Percentiles rank a stretch among this genome's conserved stretches.
Conservation (phyloP, 2,797 vertebrate genomes). For the Cyprinodon diabolis region DNA sequence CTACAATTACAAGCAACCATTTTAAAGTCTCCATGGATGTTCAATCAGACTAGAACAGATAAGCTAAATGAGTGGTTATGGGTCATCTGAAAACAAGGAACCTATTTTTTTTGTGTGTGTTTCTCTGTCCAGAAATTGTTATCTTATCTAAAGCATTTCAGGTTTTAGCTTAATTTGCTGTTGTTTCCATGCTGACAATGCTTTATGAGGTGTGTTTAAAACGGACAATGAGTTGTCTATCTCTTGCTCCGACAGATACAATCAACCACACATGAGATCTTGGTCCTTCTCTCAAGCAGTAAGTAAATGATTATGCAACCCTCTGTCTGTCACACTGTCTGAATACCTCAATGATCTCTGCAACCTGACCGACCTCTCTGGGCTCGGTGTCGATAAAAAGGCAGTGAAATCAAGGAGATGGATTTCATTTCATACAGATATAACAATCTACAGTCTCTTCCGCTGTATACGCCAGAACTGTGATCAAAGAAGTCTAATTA, state of each 20-base stretch:
- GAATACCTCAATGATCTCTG: constrained; percentile 9
- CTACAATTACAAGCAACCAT: constrained; percentile 26
- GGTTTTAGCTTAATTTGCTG: constrained; percentile 1
- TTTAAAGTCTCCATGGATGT: constrained; percentile 7
- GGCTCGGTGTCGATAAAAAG: constrained; percentile 35
- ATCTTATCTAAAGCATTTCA: neutral
- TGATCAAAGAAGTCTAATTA: neutral
- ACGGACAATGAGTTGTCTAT: constrained; percentile 12
- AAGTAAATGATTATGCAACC: constrained; percentile 55
- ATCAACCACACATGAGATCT: constrained; percentile 77
- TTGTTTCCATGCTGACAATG: constrained; percentile 1
- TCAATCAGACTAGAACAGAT: constrained; percentile 37
- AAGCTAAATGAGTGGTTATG: constrained; percentile 49
- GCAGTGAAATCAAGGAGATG: constrained; percentile 28
- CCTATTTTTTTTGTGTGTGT: neutral
- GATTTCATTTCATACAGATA: constrained; percentile 28
- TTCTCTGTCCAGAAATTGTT: neutral
- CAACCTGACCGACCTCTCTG: constrained; percentile 38
- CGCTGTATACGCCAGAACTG: neutral
- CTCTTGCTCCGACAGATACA: constrained; percentile 74
- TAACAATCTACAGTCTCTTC: constrained; percentile 12
- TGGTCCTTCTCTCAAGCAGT: constrained; percentile 87
- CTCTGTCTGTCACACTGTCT: constrained; percentile 7
- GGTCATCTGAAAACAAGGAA: neutral
- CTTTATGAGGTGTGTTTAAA: constrained; percentile 13